Base-by-base conservation (phyloP, 2,888 invertebrate species). In the Charanyca ferruginea region DNA sequence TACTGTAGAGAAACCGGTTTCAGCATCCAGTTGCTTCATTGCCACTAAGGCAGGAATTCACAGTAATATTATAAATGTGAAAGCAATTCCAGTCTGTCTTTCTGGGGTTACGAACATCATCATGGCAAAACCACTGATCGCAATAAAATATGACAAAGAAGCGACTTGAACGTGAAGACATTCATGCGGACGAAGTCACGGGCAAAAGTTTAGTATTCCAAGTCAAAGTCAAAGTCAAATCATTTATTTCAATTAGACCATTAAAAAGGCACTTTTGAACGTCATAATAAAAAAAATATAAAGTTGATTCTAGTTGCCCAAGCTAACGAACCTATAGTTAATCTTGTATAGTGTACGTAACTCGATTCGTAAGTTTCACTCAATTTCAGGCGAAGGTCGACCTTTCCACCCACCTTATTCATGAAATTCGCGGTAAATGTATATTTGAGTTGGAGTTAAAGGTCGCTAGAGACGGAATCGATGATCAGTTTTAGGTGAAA, bases 351-450 rank as follows among this genome's bases (percentile, higher is more conserved):
- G 48, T 41, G 16, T 49, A 52, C 45, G 41, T 57, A 74, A 67
- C 45, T 68, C 49, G 67, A 72, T 74, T 69, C 60, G 60, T 54
- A 53, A 70, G 45, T 80, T 80, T 77, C 63, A 60, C 51, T 64
- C 61, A 70, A 73, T 75, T 54, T 73, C 38, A 42, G 54, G 47
- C 62, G 57, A 74, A 75, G 77, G 74, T 49, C 73, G 58, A 64
- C 68, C 67, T 72, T 65, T 57, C 65, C 57, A 66, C 35, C 73
- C 61, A 64, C 58, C 44, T 54, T 61, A 73, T 66, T 75, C 63
- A 64, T 68, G 68, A 66, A 68, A 51, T 69, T 69, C 55, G 38
- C 52, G 48, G 59, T 47, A 61, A 68, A 78, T 67, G 45, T 66
- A 58, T 66, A 66, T 63, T 52, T 54, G 38, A 62, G 47, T 51